phyloP scores from a whole-genome alignment of 2,888 invertebrate species.

The Tipula vernalis region DNA sequence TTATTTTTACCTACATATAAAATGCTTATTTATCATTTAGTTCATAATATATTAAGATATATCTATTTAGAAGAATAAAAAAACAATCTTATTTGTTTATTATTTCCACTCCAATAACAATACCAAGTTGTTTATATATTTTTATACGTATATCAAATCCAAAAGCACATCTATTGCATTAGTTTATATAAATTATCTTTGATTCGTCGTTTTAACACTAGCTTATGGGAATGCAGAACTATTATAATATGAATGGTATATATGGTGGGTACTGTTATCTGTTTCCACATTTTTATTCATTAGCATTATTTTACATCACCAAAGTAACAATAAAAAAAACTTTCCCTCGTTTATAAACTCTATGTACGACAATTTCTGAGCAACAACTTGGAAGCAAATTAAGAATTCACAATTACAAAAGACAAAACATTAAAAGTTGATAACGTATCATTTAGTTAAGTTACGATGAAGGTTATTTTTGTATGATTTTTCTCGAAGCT shows the following conservation, averaged over 20 bases:
- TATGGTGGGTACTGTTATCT: background rate
- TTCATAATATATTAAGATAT: background rate
- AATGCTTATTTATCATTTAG: background rate
- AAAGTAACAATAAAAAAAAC: background rate
- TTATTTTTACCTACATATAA: background rate
- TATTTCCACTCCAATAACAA: background rate
- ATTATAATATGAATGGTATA: background rate
- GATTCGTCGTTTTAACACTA: background rate
- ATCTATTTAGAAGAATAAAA: background rate
- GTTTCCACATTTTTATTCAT: background rate
- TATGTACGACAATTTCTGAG: background rate
- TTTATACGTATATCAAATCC: background rate
- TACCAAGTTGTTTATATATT: background rate
- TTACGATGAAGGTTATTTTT: background rate
- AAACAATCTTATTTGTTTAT: background rate
- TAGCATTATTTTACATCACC: background rate
- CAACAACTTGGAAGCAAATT: background rate
- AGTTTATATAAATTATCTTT: background rate
- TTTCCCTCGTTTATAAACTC: background rate
- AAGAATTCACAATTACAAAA: background rate
- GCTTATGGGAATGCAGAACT: background rate
- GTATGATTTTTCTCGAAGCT: background rate
- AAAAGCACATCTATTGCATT: background rate
- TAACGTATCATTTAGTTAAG: background rate
- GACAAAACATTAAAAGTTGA: background rate